phyloP scores from a whole-genome alignment of 1,140 invertebrate species.

The Bathynomus jamesi region DNA sequence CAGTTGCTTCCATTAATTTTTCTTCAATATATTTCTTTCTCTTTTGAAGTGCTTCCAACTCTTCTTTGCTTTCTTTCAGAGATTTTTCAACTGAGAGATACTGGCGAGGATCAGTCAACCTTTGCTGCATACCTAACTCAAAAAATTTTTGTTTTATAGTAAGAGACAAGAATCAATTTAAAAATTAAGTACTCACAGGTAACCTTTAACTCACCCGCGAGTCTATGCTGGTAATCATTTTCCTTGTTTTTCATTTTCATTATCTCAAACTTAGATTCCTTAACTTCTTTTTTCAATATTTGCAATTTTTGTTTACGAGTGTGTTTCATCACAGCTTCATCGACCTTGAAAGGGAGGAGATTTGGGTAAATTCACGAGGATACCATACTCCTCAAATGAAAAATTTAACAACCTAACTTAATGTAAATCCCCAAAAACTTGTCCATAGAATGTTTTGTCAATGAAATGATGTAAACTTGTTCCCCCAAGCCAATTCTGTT shows the following conservation, averaged over 20 bases:
- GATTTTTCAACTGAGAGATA: slow-evolving; percentile 14
- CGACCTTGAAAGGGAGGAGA: not conserved
- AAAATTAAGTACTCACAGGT: too few relatives aligned
- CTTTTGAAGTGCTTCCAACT: slow-evolving; percentile 1
- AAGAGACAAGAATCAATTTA: too few relatives aligned
- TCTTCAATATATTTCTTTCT: slow-evolving; percentile 8
- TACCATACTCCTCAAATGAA: not conserved
- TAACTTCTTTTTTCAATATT: slow-evolving; percentile 6
- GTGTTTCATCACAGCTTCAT: slow-evolving; percentile 6
- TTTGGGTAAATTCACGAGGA: not conserved
- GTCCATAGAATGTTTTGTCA: too few relatives aligned
- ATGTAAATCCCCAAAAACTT: too few relatives aligned
- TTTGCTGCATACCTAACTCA: slow-evolving; percentile 20
- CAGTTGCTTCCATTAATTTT: slow-evolving; percentile 17
- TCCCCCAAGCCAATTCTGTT: too few relatives aligned
- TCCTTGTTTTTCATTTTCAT: not conserved
- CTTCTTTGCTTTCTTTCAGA: slow-evolving; percentile 1
- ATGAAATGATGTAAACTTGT: too few relatives aligned
- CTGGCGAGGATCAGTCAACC: slow-evolving; percentile 19
- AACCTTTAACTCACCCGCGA: not conserved
- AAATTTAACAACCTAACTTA: too few relatives aligned
- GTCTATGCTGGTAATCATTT: not conserved
- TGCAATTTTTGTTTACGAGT: slow-evolving; percentile 9
- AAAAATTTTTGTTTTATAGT: not conserved
- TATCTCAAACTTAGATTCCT: not conserved